phyloP scores from a whole-genome alignment of 2,113 vertebrate genomes.

The Ctenodactylus gundi region DNA sequence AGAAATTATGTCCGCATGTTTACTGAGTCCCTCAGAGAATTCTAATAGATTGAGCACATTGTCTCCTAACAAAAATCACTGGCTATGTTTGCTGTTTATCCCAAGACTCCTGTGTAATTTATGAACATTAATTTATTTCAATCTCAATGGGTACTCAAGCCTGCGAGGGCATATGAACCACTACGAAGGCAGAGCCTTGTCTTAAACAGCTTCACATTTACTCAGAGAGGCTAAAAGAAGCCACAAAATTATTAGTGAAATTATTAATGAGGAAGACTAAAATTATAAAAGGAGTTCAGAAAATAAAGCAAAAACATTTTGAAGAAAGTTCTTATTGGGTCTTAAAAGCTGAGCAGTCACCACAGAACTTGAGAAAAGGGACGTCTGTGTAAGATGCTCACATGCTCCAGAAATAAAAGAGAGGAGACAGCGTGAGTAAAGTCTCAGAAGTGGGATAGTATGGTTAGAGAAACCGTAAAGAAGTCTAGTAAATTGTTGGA shows the following conservation, averaged over 20 bases:
- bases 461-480: not conserved
- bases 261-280: not conserved
- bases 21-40: slow-evolving; percentile 61
- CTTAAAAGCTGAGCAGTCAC: slow-evolving; percentile 13
- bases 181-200: not conserved
- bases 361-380: not conserved
- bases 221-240: not conserved
- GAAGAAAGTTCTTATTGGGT: not conserved
- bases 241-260: not conserved
- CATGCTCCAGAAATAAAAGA: not conserved
- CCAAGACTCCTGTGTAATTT: not conserved
- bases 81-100: slow-evolving; percentile 1
- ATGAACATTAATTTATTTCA: not conserved
- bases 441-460: not conserved
- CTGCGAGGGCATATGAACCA: not conserved
- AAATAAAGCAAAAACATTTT: slow-evolving; percentile 2
- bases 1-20: slow-evolving; percentile 66
- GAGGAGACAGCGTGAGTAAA: not conserved
- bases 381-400: not conserved
- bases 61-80: slow-evolving; percentile 24
- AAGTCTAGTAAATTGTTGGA: not conserved
- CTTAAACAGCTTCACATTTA: not conserved
- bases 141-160: not conserved
- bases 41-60: slow-evolving; percentile 47
- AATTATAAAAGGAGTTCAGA: not conserved